Percentiles rank a stretch among this genome's conserved stretches.
These are phyloP conservation scores for Ephydatia muelleri DNA, from an alignment of 37 sponge, comb jelly and placozoan species.

Conservation along the genomic window DNA sequence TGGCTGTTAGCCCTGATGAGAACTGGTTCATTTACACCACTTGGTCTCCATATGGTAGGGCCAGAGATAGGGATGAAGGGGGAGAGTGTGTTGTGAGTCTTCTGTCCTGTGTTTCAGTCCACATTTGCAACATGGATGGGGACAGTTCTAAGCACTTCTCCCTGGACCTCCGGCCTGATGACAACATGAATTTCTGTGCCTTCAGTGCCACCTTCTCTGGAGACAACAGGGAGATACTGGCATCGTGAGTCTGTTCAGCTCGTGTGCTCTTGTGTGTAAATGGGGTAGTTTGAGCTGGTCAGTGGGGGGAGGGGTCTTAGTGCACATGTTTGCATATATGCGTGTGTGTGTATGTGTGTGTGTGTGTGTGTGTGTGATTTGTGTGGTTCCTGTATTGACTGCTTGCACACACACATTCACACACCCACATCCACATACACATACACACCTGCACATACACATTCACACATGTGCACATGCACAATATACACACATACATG, in stretches of 20 bases:
- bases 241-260: constrained; percentile 51
- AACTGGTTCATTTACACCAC: constrained; percentile 72
- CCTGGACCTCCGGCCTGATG: constrained; percentile 49
- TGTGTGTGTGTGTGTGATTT: not conserved
- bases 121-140: constrained; percentile 67
- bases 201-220: constrained; percentile 55
- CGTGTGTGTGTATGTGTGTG: not conserved
- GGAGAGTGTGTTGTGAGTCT: too few relatives aligned
- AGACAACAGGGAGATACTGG: constrained; percentile 68
- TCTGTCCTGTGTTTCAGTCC: constrained; percentile 45
- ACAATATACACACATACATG: too few relatives aligned
- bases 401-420: too few relatives aligned
- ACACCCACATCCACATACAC: too few relatives aligned
- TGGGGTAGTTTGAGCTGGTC: too few relatives aligned
- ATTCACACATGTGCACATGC: too few relatives aligned
- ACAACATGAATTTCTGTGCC: constrained; percentile 44
- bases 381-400: not conserved
- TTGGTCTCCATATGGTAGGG: constrained; percentile 74
- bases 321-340: too few relatives aligned
- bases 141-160: constrained; percentile 41
- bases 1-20: constrained; percentile 66
- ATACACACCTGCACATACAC: too few relatives aligned
- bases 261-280: not conserved
- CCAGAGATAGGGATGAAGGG: too few relatives aligned
- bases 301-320: too few relatives aligned